Percentiles rank a stretch among this genome's conserved stretches.
Conservation (phyloP, 2,888 invertebrate species). For the Idaea dimidiata region DNA sequence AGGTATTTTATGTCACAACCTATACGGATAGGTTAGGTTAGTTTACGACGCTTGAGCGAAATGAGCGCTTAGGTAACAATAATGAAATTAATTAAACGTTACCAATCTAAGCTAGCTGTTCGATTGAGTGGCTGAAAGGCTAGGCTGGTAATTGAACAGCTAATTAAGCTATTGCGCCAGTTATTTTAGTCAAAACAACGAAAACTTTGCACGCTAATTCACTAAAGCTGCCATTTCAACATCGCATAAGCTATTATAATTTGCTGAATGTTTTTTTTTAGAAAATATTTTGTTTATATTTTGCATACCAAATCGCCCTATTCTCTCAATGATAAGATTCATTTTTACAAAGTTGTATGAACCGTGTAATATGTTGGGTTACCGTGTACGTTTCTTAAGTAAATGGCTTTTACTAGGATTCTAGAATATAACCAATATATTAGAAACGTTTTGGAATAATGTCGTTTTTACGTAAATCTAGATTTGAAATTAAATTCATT, state of each 20-base stretch:
- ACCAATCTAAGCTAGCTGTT: too few relatives aligned
- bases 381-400: conserved; percentile 16
- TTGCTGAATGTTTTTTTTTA: neutral
- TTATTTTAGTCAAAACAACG: neutral
- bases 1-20: too few relatives aligned
- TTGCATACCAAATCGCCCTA: neutral
- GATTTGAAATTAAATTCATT: neutral
- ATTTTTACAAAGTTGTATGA: neutral
- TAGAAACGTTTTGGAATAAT: too few relatives aligned
- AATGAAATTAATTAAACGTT: too few relatives aligned
- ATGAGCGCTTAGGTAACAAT: too few relatives aligned
- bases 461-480: too few relatives aligned
- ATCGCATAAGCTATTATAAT: neutral
- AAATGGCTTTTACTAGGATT: conserved; percentile 7
- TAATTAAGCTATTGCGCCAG: too few relatives aligned
- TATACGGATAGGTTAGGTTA: too few relatives aligned
- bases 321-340: neutral
- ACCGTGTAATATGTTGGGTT: conserved; percentile 8
- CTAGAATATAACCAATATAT: conserved; percentile 6
- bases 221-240: neutral
- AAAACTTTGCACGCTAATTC: neutral
- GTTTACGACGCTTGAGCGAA: too few relatives aligned
- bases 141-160: too few relatives aligned
- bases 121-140: too few relatives aligned
- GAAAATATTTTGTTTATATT: neutral